Evolutionary conservation across 2,113 vertebrate genomes (phyloP).

Genomic region (Dascyllus trimaculatus): DNA sequence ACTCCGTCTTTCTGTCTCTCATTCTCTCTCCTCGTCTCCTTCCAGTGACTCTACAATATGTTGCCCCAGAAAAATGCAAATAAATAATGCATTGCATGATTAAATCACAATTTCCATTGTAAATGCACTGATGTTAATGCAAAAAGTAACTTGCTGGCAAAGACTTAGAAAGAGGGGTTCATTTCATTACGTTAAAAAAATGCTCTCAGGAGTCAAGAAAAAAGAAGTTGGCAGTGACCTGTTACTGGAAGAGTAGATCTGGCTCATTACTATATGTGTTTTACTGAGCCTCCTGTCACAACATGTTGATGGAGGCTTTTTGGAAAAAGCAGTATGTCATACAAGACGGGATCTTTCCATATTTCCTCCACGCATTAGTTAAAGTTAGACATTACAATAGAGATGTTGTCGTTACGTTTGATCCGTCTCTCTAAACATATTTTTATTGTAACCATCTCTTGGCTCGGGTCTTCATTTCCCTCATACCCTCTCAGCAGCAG

Average conservation of each 20-base stretch:
- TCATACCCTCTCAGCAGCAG: slow-evolving; percentile 15
- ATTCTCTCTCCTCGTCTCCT: slow-evolving; percentile 33
- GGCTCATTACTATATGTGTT: slow-evolving; percentile 21
- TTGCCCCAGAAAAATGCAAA: slow-evolving; percentile 65
- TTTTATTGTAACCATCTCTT: slow-evolving; percentile 57
- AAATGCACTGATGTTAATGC: slow-evolving; percentile 64
- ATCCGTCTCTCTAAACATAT: slow-evolving; percentile 33
- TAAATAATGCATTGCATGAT: slow-evolving; percentile 71
- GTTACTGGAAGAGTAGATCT: slow-evolving; percentile 37
- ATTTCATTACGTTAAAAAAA: slow-evolving; percentile 62
- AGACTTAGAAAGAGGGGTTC: slow-evolving; percentile 33
- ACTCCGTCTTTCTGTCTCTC: slow-evolving; percentile 37
- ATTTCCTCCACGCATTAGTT: slow-evolving; percentile 38
- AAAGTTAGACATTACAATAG: slow-evolving; percentile 30
- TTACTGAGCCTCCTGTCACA: slow-evolving; percentile 19
- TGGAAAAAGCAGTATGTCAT: slow-evolving; percentile 16
- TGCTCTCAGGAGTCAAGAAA: slow-evolving; percentile 33
- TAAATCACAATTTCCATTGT: slow-evolving; percentile 71
- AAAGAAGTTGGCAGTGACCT: slow-evolving; percentile 48
- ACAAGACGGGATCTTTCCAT: slow-evolving; percentile 22
- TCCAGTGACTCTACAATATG: slow-evolving; percentile 47
- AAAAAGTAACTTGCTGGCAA: slow-evolving; percentile 63
- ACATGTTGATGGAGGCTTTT: slow-evolving; percentile 54
- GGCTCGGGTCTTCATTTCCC: slow-evolving; percentile 1
- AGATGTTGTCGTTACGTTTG: slow-evolving; percentile 22